phyloP scores from a whole-genome alignment of 2,888 invertebrate genomes.

The Lypha dubia region DNA sequence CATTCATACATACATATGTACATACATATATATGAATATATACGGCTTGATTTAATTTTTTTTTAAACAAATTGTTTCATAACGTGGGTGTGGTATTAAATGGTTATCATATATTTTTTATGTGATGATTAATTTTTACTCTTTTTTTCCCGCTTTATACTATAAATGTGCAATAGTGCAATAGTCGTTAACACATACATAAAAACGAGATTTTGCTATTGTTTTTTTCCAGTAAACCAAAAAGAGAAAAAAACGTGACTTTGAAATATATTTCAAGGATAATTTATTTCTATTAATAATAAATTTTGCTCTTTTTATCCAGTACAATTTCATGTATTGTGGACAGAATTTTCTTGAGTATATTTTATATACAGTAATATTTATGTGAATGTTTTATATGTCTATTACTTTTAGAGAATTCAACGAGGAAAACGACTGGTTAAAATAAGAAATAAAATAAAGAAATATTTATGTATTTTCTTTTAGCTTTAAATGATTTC shows the following conservation, averaged over 20 bases:
- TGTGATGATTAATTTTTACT: slow-evolving; percentile 43
- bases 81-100: slow-evolving; percentile 48
- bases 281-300: slow-evolving; percentile 52
- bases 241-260: slow-evolving; percentile 50
- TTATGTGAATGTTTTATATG: not conserved
- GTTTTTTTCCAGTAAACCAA: slow-evolving; percentile 7
- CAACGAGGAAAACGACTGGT: not conserved
- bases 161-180: slow-evolving; percentile 2
- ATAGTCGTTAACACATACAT: slow-evolving; percentile 14
- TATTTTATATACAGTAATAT: slow-evolving; percentile 3
- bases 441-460: not conserved
- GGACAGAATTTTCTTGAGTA: not conserved
- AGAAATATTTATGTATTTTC: not conserved
- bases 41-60: not conserved
- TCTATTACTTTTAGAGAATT: not conserved
- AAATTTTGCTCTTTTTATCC: slow-evolving; percentile 16
- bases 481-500: slow-evolving; percentile 27
- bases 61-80: slow-evolving; percentile 11
- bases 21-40: too few species aligned
- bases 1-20: too few species aligned
- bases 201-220: too few species aligned
- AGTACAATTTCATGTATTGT: not conserved
- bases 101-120: slow-evolving; percentile 19
- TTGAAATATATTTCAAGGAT: slow-evolving; percentile 53
- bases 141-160: not conserved